Evolutionary conservation across 2,113 vertebrate genomes (phyloP).

Genomic region (Stomatorhinus ivindoensis): DNA sequence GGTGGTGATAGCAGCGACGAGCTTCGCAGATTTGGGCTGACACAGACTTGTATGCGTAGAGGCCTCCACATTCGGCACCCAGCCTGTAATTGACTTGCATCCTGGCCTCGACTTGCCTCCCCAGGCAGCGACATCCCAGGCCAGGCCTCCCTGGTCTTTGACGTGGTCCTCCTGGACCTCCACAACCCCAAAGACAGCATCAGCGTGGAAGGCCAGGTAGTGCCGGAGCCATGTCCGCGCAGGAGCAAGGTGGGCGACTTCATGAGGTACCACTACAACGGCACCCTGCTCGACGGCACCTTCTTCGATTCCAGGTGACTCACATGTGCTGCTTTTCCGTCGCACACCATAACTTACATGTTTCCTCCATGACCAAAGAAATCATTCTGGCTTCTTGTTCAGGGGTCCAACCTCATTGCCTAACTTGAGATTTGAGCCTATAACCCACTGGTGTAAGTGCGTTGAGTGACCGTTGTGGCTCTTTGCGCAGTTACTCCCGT

Average conservation of each 20-base stretch:
- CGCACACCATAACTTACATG: neutral
- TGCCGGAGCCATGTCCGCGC: constrained; percentile 72
- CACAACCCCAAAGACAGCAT: constrained; percentile 92
- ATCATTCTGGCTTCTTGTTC: neutral
- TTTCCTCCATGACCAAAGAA: neutral
- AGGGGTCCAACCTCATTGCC: neutral
- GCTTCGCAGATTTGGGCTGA: neutral
- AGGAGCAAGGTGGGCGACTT: constrained; percentile 78
- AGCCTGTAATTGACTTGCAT: neutral
- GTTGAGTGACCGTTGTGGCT: constrained; percentile 17
- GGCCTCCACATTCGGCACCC: neutral
- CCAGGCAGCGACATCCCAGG: constrained; percentile 90
- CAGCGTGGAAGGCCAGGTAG: constrained; percentile 61
- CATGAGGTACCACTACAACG: constrained; percentile 92
- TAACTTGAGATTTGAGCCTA: neutral
- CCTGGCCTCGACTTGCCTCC: neutral
- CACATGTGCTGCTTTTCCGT: neutral
- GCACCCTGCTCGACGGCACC: constrained; percentile 84
- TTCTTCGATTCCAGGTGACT: constrained; percentile 89
- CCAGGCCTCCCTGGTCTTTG: constrained; percentile 90
- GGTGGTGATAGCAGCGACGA: neutral
- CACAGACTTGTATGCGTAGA: neutral
- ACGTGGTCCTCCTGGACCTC: constrained; percentile 82
- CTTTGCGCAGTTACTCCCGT: constrained; percentile 73
- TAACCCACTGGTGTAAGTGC: neutral